Evolutionary conservation across 1,140 invertebrate genomes (phyloP), one percentile per base, ranked within the genome.

Genomic region (Reticulitermes speratus): DNA sequence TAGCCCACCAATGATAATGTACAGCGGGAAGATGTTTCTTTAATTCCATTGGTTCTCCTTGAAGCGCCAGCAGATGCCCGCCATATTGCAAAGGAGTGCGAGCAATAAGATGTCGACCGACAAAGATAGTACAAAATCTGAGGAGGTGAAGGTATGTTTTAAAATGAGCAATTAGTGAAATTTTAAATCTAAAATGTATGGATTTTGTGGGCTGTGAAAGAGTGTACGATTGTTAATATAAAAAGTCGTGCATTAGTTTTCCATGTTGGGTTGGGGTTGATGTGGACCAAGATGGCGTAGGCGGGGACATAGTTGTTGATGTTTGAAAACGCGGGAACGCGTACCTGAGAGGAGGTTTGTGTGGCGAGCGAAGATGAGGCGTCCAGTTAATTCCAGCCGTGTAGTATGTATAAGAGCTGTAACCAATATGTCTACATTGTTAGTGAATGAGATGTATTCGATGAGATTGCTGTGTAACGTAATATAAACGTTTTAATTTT

Each of bases 261-360:
- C 59, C 48, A 55, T 84, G 48, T 55, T 84, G 84, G 84, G 19
- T 55, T 45, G 84, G 44, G 48, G 48, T 84, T 45, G n/a, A 45
- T 90, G 89, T 90, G 89, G 89, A 88, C 86, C 87, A 89, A 87
- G 84, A 86, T 87, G 82, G 83, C 88, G 89, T 89, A 88, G 90
- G 90, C 89, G 89, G 90, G 90, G 90, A 89, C 89, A 38, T 85
- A 88, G 89, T 87, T 90, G 89, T 90, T 90, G 90, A 89, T 90
- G 88, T 88, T 88, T 88, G 89, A 90, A 90, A 91, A 91, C 90
- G 90, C 90, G 90, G 90, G 90, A 90, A 90, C 89, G 88, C 87
- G 44, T 87, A 84, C 32, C 82, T 87, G 83, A 48, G 32, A 25
- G 84, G 38, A 44, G 44, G 69, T 83, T 30, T 75, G n/a, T 59